These are phyloP conservation scores for Lobophora halterata DNA, from an alignment of 2,888 invertebrate species.

Conservation along the genomic window DNA sequence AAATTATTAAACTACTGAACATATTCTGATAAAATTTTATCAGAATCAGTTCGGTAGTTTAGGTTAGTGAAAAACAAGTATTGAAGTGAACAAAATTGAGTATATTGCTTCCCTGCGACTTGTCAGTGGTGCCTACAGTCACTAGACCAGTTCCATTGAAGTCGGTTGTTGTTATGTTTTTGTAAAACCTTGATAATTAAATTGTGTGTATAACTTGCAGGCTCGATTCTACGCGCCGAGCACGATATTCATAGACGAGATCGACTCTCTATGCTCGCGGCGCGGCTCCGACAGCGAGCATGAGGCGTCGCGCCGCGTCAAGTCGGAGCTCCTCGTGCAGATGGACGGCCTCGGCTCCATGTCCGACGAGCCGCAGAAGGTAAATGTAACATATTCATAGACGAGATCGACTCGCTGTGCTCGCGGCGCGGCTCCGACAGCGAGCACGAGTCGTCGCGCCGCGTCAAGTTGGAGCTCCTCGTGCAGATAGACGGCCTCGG, in stretches of 20 bases:
- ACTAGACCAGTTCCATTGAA: too few relatives aligned
- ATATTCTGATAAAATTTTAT: too few relatives aligned
- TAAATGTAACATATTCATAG: conserved; percentile 96
- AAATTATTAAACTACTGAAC: too few relatives aligned
- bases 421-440: conserved; percentile 96
- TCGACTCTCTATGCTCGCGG: conserved; percentile 97
- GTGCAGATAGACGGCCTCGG: conserved; percentile 99
- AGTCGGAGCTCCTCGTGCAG: conserved; percentile 98
- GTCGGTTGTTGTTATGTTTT: too few relatives aligned
- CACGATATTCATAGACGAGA: conserved; percentile 99
- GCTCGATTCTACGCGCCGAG: conserved; percentile 98
- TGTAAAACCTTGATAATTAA: too few relatives aligned
- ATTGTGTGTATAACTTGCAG: conserved; percentile 68
- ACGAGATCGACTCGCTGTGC: conserved; percentile 99
- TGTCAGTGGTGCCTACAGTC: too few relatives aligned
- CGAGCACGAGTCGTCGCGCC: conserved; percentile 97
- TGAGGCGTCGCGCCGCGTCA: conserved; percentile 97
- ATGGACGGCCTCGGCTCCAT: conserved; percentile 97
- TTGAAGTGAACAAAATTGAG: too few relatives aligned
- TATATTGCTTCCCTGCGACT: too few relatives aligned
- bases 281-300: conserved; percentile 98
- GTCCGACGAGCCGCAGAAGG: conserved; percentile 81
- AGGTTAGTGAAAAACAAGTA: too few relatives aligned
- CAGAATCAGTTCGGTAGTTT: too few relatives aligned
- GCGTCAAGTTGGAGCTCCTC: conserved; percentile 98